phyloP scores from a whole-genome alignment of 1,140 invertebrate species.

The Fopius arisanus region DNA sequence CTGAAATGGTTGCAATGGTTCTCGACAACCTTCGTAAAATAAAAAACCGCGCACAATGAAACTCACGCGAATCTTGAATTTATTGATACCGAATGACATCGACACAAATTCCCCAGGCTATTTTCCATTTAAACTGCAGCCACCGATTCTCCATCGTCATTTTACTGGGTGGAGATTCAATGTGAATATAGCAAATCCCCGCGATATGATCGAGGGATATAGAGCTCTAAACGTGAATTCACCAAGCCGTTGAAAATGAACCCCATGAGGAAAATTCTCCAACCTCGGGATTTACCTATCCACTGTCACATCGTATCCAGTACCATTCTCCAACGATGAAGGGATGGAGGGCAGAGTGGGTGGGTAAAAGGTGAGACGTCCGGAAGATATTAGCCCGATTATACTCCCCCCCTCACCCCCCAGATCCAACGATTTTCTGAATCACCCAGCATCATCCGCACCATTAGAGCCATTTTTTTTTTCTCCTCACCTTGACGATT shows the following conservation, averaged over 20 bases:
- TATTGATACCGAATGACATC: background rate
- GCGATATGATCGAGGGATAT: slow-evolving; percentile 31
- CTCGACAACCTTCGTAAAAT: too few relatives aligned
- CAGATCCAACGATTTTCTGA: slow-evolving; percentile 51
- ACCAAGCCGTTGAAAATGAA: slow-evolving; percentile 54
- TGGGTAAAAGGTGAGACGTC: slow-evolving; percentile 30
- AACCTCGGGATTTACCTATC: slow-evolving; percentile 36
- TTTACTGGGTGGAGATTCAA: background rate
- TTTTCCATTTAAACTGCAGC: background rate
- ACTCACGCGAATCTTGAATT: background rate
- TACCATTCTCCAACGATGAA: slow-evolving; percentile 35
- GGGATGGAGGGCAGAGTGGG: background rate
- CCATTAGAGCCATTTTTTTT: slow-evolving; percentile 42
- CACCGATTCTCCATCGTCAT: background rate
- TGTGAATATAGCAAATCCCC: slow-evolving; percentile 3
- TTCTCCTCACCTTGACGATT: slow-evolving; percentile 35
- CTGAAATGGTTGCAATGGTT: background rate
- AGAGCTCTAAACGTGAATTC: slow-evolving; percentile 48
- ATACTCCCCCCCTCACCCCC: slow-evolving; percentile 39
- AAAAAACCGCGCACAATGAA: too few relatives aligned
- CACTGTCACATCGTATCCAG: slow-evolving; percentile 6
- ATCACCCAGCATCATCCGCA: slow-evolving; percentile 48
- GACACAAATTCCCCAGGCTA: background rate
- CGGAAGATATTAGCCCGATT: slow-evolving; percentile 52
- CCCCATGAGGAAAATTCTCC: slow-evolving; percentile 44